Evolutionary conservation across 2,113 vertebrate species (phyloP).

Genomic region (Ranitomeya imitator): DNA sequence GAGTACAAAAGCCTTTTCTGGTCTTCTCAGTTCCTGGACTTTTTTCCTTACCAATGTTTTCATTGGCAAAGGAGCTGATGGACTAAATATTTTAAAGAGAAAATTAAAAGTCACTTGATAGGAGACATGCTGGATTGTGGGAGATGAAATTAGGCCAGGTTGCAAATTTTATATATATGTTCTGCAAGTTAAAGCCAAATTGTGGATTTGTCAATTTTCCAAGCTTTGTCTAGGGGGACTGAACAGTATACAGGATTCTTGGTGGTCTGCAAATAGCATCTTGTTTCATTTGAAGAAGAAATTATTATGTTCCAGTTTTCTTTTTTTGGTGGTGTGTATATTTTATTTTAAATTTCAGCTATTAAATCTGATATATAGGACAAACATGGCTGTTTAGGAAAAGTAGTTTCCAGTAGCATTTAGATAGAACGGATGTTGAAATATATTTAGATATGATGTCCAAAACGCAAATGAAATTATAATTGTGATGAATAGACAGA

Average conservation of each 20-base stretch:
- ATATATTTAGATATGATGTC: conserved; percentile 31
- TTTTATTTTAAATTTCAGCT: conserved; percentile 54
- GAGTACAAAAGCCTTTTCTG: conserved; percentile 33
- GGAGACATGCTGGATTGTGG: conserved; percentile 56
- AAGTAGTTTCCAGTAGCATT: conserved; percentile 30
- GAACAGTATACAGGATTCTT: conserved; percentile 51
- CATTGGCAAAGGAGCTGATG: conserved; percentile 52
- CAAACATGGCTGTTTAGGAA: conserved; percentile 26
- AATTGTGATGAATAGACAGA: conserved; percentile 5
- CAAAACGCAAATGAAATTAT: conserved; percentile 15
- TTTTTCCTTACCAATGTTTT: conserved; percentile 50
- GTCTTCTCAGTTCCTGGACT: conserved; percentile 26
- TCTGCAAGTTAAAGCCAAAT: conserved; percentile 49
- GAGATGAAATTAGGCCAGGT: conserved; percentile 54
- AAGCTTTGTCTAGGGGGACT: conserved; percentile 51
- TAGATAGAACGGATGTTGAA: conserved; percentile 26
- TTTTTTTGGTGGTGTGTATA: conserved; percentile 36
- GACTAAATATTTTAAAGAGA: conserved; percentile 58
- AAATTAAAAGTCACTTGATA: conserved; percentile 58
- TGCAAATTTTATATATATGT: conserved; percentile 57
- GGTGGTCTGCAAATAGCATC: conserved; percentile 55
- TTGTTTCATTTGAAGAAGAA: conserved; percentile 57
- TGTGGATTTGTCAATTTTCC: conserved; percentile 55
- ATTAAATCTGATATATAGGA: conserved; percentile 34
- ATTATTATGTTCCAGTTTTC: conserved; percentile 45